Evolutionary conservation across 2,888 invertebrate genomes (phyloP).

Genomic region (Beris morrisii): DNA sequence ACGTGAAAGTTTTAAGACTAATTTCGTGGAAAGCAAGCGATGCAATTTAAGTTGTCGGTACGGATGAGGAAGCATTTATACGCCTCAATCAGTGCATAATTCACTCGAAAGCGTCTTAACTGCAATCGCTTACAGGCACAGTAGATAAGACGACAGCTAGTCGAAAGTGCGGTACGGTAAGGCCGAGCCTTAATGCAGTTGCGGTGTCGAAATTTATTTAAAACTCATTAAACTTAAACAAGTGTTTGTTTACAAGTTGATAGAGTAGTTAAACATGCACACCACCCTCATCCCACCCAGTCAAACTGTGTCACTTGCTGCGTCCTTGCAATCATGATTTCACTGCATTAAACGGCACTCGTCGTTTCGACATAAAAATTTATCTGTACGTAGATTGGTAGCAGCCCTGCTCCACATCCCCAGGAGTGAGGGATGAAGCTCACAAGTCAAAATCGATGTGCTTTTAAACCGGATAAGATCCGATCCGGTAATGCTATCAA

Average conservation of each 20-base stretch:
- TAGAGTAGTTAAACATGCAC: no score
- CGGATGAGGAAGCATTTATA: conserved; percentile 28
- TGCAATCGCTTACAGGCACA: no score
- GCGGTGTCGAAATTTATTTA: conserved; percentile 34
- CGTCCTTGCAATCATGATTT: no score
- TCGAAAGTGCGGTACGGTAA: no score
- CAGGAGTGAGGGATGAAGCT: background rate
- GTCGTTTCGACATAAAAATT: no score
- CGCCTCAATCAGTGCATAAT: conserved; percentile 21
- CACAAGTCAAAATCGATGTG: conserved; percentile 26
- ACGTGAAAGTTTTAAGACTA: conserved; percentile 28
- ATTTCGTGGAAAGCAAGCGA: conserved; percentile 33
- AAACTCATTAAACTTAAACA: conserved; percentile 35
- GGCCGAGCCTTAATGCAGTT: conserved; percentile 31
- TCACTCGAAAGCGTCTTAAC: no score
- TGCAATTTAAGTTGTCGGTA: conserved; percentile 39
- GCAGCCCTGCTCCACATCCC: no score
- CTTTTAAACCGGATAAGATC: conserved; percentile 14
- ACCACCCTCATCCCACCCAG: no score
- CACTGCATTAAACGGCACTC: no score
- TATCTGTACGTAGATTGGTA: no score
- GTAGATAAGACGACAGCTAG: no score
- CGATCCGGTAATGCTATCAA: conserved; percentile 27
- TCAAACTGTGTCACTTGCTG: no score
- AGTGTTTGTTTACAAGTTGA: conserved; percentile 20